Base-by-base conservation (phyloP, 2,888 invertebrate genomes). In the Zaprionus obscuricornis region DNA sequence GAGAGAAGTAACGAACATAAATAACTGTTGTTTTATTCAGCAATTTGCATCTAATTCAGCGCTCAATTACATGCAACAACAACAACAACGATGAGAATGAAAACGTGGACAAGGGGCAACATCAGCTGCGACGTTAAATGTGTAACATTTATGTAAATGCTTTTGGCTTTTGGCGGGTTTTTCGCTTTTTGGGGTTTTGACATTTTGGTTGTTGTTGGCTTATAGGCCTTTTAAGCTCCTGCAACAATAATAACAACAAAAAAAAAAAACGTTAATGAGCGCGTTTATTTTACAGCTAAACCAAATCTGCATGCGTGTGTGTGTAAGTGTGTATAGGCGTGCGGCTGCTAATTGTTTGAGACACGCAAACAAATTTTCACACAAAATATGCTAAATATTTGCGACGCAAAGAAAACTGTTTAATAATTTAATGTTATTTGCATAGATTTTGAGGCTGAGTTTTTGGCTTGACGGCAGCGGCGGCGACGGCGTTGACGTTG, bases 301-400 rank as follows among this genome's bases (percentile, higher is more conserved):
- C n/a, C n/a, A n/a, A n/a, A n/a, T n/a, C 22, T 43, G 39, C 20
- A 31, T 42, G 46, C 18, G 58, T 43, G 49, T 58, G 56, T 45
- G 36, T 52, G 26, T 29, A 27, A 34, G 37, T 33, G 20, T 47
- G 20, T 27, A 40, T 40, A 57, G 52, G 52, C 63, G 49, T 50
- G 52, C 14, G 58, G 55, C 51, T 78, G 66, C 79, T 84, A 85
- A 85, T 84, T 85, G 85, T 85, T 85, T 84, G 85, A 75, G 84
- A 74, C 84, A 85, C 72, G 85, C 85, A 82, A 85, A 85, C 82
- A 84, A 70, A 79, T 79, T 83, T 74, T 26, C 66, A 67, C 81
- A 65, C 74, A 74, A 75, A 85, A 71, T 75, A 82, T 77, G 76
- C 77, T 74, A 77, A 77, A 72, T 57, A 76, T 72, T 68, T 58